Percentiles rank a stretch among this genome's conserved stretches.
Evolutionary conservation across 37 sponge, comb jelly and placozoan genomes (phyloP).

Genomic region (Aphrocallistes beatrix): DNA sequence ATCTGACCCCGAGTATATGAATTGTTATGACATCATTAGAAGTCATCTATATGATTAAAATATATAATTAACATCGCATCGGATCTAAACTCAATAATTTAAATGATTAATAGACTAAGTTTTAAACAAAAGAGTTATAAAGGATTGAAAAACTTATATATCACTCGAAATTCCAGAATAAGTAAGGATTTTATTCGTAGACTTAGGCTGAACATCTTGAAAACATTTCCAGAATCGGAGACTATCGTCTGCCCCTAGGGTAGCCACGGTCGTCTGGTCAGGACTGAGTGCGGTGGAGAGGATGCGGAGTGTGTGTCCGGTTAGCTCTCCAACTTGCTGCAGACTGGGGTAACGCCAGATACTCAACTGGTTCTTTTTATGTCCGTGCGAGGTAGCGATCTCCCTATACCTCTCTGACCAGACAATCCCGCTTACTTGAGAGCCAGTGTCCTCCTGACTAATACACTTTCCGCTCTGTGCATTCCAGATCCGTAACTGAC

Average conservation of each 20-base stretch:
- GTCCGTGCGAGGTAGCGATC: constrained; percentile 73
- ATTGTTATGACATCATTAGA: too few species aligned
- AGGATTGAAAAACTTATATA: too few species aligned
- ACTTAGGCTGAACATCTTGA: not conserved
- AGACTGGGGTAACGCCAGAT: constrained; percentile 53
- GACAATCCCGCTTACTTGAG: constrained; percentile 69
- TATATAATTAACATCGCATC: too few species aligned
- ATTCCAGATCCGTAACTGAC: constrained; percentile 67
- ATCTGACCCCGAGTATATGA: too few species aligned
- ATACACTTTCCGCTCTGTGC: constrained; percentile 41
- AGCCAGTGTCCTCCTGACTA: constrained; percentile 33
- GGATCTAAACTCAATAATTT: too few species aligned
- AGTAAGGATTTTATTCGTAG: not conserved
- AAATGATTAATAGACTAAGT: too few species aligned
- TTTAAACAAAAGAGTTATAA: too few species aligned
- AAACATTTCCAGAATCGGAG: constrained; percentile 82
- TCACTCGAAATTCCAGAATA: too few species aligned
- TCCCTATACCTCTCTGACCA: constrained; percentile 65
- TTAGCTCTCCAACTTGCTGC: constrained; percentile 30
- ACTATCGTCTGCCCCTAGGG: constrained; percentile 79
- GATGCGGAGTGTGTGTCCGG: constrained; percentile 57
- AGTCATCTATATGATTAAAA: too few species aligned
- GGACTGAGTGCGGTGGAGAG: constrained; percentile 57
- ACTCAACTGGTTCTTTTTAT: constrained; percentile 51
- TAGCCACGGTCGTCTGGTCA: constrained; percentile 61